Percentiles rank a stretch among this genome's conserved stretches.
Conservation (phyloP, 1,140 invertebrate genomes). For the Zophobas atratus region DNA sequence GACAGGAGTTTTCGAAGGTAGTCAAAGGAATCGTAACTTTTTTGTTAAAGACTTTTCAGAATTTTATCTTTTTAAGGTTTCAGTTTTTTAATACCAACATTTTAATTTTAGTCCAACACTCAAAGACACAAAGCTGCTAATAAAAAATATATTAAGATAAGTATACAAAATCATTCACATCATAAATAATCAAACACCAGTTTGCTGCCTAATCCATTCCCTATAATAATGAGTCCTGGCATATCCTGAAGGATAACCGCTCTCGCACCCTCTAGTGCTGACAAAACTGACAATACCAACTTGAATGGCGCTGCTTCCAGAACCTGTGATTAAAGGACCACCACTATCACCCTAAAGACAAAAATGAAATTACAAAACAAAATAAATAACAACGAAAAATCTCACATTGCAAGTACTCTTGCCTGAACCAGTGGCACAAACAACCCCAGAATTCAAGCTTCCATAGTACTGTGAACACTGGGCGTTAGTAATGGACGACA, state of each 20-base stretch:
- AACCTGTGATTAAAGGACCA: slow-evolving; percentile 68
- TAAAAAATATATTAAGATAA: no score
- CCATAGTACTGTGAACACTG: slow-evolving; percentile 54
- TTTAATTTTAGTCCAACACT: no score
- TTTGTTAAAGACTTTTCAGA: no score
- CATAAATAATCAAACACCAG: neutral
- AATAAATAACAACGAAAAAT: neutral
- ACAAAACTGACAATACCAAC: slow-evolving; percentile 55
- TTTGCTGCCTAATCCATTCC: slow-evolving; percentile 48
- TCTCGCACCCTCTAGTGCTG: slow-evolving; percentile 68
- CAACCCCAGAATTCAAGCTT: neutral
- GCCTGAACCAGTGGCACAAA: slow-evolving; percentile 39
- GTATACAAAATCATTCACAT: no score
- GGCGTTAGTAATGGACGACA: slow-evolving; percentile 56
- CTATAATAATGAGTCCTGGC: slow-evolving; percentile 66
- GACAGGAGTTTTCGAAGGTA: no score
- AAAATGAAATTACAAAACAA: slow-evolving; percentile 7
- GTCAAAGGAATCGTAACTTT: no score
- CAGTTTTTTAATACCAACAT: no score
- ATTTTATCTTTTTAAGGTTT: no score
- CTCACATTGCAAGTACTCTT: slow-evolving; percentile 59
- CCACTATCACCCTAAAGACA: slow-evolving; percentile 70
- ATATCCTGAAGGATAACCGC: slow-evolving; percentile 71
- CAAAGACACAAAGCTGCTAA: no score
- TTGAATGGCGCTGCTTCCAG: slow-evolving; percentile 55